Evolutionary conservation across 2,113 vertebrate genomes (phyloP).

Genomic region (Speoplatyrhinus poulsoni): DNA sequence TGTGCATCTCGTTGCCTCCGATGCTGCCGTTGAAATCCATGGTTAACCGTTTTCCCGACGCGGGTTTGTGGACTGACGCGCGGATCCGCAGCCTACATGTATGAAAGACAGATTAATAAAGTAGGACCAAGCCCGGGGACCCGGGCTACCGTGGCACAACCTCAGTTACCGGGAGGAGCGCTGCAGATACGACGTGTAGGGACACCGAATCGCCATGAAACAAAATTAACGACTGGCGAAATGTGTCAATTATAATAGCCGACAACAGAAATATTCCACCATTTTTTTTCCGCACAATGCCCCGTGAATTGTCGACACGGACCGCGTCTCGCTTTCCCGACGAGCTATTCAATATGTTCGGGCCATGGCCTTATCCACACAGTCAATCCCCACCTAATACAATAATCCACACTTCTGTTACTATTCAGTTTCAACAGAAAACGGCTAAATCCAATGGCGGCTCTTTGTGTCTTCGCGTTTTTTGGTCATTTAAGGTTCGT

Average conservation of each 20-base stretch:
- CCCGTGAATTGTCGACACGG: constrained; percentile 63
- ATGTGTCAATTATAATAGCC: constrained; percentile 10
- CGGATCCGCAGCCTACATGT: constrained; percentile 36
- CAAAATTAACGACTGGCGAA: constrained; percentile 4
- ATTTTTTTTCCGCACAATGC: constrained; percentile 59
- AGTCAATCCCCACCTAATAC: constrained; percentile 43
- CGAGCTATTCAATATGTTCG: constrained; percentile 70
- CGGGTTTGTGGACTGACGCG: not conserved
- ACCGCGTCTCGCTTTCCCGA: constrained; percentile 47
- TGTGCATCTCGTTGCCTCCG: constrained; percentile 82
- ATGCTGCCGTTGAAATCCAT: constrained; percentile 89
- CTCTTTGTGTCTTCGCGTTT: constrained; percentile 28
- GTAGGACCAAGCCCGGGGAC: constrained; percentile 35
- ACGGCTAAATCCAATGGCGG: constrained; percentile 39
- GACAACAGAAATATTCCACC: constrained; percentile 58
- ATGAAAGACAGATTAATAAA: constrained; percentile 7
- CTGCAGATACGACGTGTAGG: constrained; percentile 31
- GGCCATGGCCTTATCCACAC: constrained; percentile 75
- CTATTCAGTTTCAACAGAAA: constrained; percentile 5
- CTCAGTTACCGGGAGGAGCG: constrained; percentile 37
- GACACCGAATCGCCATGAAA: constrained; percentile 43
- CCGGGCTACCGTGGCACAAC: constrained; percentile 55
- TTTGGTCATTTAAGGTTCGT: constrained; percentile 49
- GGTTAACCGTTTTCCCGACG: constrained; percentile 36
- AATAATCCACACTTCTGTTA: constrained; percentile 54